Percentiles rank a stretch among this genome's conserved stretches.
Evolutionary conservation across 2,888 invertebrate genomes (phyloP).

Genomic region (Cantharis rustica): DNA sequence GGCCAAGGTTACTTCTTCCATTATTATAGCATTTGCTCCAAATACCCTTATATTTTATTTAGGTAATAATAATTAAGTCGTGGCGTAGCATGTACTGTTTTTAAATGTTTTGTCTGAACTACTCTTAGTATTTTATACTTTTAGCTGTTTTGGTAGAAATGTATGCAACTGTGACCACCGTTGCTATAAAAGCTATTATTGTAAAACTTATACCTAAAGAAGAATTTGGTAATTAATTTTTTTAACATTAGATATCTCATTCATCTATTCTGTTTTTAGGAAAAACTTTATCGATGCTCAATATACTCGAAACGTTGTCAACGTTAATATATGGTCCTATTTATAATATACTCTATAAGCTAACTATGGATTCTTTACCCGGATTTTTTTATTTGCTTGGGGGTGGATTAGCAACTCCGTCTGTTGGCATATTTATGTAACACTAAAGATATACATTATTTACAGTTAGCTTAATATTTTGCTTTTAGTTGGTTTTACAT

Average conservation of each 20-base stretch:
- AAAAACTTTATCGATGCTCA: slow-evolving; percentile 56
- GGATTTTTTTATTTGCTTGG: slow-evolving; percentile 47
- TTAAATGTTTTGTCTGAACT: no score
- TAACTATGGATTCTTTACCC: slow-evolving; percentile 44
- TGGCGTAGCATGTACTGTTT: no score
- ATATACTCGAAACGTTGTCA: slow-evolving; percentile 47
- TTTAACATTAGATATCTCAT: no score
- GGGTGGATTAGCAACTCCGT: slow-evolving; percentile 42
- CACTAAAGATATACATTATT: not conserved
- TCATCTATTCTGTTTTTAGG: slow-evolving; percentile 42
- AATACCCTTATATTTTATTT: slow-evolving; percentile 46
- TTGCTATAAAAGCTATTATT: slow-evolving; percentile 62
- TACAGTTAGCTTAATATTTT: not conserved
- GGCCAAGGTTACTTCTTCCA: slow-evolving; percentile 49
- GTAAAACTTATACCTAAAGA: slow-evolving; percentile 61
- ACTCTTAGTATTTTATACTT: slow-evolving; percentile 10
- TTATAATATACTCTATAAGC: slow-evolving; percentile 47
- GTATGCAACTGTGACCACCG: slow-evolving; percentile 57
- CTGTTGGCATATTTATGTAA: slow-evolving; percentile 48
- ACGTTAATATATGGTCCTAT: slow-evolving; percentile 48
- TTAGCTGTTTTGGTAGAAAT: slow-evolving; percentile 60
- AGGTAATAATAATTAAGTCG: slow-evolving; percentile 38
- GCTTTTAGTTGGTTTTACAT: slow-evolving; percentile 54
- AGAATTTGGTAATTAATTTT: slow-evolving; percentile 57
- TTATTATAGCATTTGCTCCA: slow-evolving; percentile 50